phyloP scores from a whole-genome alignment of 2,797 vertebrate species.

The Choloepus didactylus region DNA sequence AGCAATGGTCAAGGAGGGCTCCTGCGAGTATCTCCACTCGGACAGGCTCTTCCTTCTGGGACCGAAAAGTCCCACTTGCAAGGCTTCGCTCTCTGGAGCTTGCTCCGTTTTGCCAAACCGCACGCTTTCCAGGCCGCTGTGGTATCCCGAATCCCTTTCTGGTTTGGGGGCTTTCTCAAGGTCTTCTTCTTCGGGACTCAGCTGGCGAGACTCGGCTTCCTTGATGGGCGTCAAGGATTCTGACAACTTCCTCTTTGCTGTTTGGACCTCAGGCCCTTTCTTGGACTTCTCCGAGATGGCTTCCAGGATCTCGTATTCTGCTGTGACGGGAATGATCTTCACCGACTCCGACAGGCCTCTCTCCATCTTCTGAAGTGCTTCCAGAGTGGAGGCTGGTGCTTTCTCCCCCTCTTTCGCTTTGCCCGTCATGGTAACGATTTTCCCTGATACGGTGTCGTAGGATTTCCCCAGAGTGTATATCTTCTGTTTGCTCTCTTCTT shows the following conservation, averaged over 20 bases:
- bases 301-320: conserved; percentile 92
- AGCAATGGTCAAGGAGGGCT: conserved; percentile 88
- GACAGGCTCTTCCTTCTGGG: conserved; percentile 89
- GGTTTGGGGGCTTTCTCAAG: conserved; percentile 77
- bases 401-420: conserved; percentile 88
- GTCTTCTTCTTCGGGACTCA: conserved; percentile 88
- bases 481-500: conserved; percentile 91
- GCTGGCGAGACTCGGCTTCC: conserved; percentile 90
- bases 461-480: conserved; percentile 91
- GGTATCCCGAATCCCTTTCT: conserved; percentile 76
- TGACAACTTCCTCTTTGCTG: conserved; percentile 86
- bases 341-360: conserved; percentile 80
- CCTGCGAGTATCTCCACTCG: conserved; percentile 90
- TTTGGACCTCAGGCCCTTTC: conserved; percentile 82
- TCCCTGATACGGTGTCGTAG: conserved; percentile 92
- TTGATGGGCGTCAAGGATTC: conserved; percentile 92
- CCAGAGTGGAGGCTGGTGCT: conserved; percentile 84
- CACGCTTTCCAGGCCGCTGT: conserved; percentile 64
- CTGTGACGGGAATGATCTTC: conserved; percentile 87
- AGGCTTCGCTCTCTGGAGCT: conserved; percentile 83
- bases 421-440: conserved; percentile 92
- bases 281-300: conserved; percentile 88
- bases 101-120: conserved; percentile 81
- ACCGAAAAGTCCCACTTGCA: conserved; percentile 85
- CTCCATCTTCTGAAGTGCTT: conserved; percentile 86